Conservation (phyloP, 2,113 vertebrate species). For the Crotalus horridus region DNA sequence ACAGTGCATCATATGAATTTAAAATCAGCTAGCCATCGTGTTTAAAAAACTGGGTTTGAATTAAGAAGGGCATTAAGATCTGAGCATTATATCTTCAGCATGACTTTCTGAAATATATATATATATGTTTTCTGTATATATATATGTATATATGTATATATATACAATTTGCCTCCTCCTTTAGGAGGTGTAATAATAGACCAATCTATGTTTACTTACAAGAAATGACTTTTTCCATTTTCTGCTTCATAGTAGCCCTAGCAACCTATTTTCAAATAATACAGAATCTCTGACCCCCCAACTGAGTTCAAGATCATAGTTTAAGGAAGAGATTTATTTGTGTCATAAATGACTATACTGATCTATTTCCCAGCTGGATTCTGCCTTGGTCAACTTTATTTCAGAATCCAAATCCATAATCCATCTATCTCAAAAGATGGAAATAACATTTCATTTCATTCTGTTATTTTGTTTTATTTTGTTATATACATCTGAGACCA, state of each 20-base stretch:
- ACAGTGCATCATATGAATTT: conserved; percentile 31
- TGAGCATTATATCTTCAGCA: conserved; percentile 8
- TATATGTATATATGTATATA: no score
- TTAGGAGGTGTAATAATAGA: conserved; percentile 21
- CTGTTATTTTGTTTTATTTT: not conserved
- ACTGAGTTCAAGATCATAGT: conserved; percentile 18
- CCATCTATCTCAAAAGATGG: not conserved
- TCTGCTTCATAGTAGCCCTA: conserved; percentile 31
- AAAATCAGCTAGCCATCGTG: conserved; percentile 29
- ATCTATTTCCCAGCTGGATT: conserved; percentile 16
- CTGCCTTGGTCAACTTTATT: conserved; percentile 12
- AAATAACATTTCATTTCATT: not conserved
- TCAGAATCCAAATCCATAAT: conserved; percentile 2
- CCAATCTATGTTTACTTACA: conserved; percentile 15
- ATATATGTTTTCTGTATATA: not conserved
- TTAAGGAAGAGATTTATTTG: conserved; percentile 20
- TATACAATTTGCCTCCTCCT: conserved; percentile 14
- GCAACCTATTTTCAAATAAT: conserved; percentile 35
- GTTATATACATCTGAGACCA: not conserved
- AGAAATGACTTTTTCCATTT: conserved; percentile 9
- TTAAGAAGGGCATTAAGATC: not conserved
- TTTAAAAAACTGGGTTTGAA: conserved; percentile 34
- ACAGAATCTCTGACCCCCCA: conserved; percentile 7
- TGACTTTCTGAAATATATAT: not conserved
- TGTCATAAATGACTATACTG: conserved; percentile 22